Percentiles rank a stretch among this genome's conserved stretches.
Conservation (phyloP, 2,797 vertebrate genomes). For the Helarctos malayanus region DNA sequence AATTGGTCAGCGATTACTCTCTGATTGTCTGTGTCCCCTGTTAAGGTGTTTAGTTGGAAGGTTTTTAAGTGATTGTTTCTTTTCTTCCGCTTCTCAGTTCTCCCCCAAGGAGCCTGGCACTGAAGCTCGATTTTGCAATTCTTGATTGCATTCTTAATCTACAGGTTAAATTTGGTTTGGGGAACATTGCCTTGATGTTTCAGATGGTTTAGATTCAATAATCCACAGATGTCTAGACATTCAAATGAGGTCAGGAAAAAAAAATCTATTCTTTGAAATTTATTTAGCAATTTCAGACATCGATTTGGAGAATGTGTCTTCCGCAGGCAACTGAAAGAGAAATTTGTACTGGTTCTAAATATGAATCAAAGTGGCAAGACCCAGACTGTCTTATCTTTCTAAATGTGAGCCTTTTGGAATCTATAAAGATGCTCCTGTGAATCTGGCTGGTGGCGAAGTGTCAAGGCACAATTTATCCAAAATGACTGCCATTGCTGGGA, state of each 20-base stretch:
- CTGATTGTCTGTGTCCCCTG: background rate
- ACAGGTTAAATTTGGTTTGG: constrained; percentile 67
- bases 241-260: constrained; percentile 77
- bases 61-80: background rate
- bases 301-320: constrained; percentile 63
- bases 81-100: background rate
- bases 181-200: constrained; percentile 61
- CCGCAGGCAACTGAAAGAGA: constrained; percentile 33
- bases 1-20: background rate
- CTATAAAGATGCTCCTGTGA: constrained; percentile 40
- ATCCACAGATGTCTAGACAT: constrained; percentile 82
- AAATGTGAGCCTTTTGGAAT: constrained; percentile 63
- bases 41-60: background rate
- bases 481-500: background rate
- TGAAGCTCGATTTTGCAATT: constrained; percentile 25
- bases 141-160: constrained; percentile 58
- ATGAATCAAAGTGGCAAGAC: constrained; percentile 66
- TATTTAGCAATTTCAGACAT: constrained; percentile 76
- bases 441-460: constrained; percentile 9
- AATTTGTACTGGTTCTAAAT: constrained; percentile 66
- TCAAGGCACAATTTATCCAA: constrained; percentile 59
- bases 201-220: constrained; percentile 72
- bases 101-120: background rate
- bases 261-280: constrained; percentile 78
- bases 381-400: constrained; percentile 31